Evolutionary conservation across 2,113 vertebrate species (phyloP), one percentile per base, ranked within the genome.

Genomic region (Scatophagus argus): DNA sequence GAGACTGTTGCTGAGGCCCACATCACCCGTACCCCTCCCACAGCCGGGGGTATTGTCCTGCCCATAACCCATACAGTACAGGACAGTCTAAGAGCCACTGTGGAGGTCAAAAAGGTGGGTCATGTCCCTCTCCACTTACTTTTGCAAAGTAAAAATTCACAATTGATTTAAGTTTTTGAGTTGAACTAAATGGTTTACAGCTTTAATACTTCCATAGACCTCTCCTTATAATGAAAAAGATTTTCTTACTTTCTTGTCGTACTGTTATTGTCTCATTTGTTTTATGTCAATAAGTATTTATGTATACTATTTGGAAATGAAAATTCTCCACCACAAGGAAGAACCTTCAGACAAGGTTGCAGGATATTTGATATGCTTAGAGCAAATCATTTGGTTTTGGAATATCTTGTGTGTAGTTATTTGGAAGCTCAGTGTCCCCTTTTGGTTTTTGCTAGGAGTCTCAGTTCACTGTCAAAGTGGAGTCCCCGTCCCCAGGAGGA

Each of bases 81-180:
- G 89, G 98, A 99, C 83, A 95, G 97, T 46, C 81, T 98, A 58
- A 95, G 97, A 81, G 68, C 93, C 75, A 89, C 94, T 66, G 92
- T 94, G n/a, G 98, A 99, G 66, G 90, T 96, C 49, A 99, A 99
- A 92, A 99, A 98, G 97, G 98, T 99, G 90, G 85, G 80, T 13
- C 5, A 6, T 23, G 23, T 39, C 25, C 27, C 9, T 39, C 32
- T 69, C 11, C 17, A 14, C 4, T 8, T 13, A 5, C 14, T 34
- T 61, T 39, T 39, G 2, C 9, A 44, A 61, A 63, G 10, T 21
- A 65, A 67, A 12, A 72, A 60, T 17, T 31, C 44, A 3, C 16
- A 39, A 16, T 65, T 72, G 5, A 4, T 31, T 13, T 34, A 7
- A 52, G 39, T 10, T 61, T 70, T 23, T 72, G 21, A n/a, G n/a